These are phyloP conservation scores for Drosophila obscura DNA, from an alignment of 1,140 invertebrate genomes.

Conservation along the genomic window DNA sequence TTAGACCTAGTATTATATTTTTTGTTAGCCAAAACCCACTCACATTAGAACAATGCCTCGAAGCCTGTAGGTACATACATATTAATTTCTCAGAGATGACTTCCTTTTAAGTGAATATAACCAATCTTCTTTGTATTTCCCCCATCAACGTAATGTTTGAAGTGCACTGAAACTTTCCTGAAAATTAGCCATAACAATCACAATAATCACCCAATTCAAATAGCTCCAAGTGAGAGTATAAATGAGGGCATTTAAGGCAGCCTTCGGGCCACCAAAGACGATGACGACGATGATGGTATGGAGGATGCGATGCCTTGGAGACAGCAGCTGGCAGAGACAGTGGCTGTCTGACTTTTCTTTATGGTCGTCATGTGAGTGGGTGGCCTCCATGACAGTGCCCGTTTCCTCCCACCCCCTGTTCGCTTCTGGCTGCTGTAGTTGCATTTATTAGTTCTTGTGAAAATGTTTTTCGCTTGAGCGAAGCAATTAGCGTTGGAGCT, in stretches of 20 bases:
- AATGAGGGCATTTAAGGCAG: constrained; percentile 45
- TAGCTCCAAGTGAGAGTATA: constrained; percentile 14
- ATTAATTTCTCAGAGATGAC: too few relatives aligned
- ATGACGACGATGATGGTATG: constrained; percentile 1
- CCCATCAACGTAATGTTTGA: too few relatives aligned
- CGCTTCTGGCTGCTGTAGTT: constrained; percentile 30
- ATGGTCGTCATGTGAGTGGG: constrained; percentile 46
- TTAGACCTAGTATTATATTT: too few relatives aligned
- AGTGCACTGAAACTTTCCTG: too few relatives aligned
- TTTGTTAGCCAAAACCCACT: too few relatives aligned
- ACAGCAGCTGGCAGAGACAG: constrained; percentile 33
- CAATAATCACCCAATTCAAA: background rate
- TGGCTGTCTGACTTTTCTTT: constrained; percentile 28
- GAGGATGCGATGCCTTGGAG: constrained; percentile 24
- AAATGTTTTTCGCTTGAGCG: constrained; percentile 50
- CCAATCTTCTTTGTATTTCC: too few relatives aligned
- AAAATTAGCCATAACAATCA: too few relatives aligned
- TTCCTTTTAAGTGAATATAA: too few relatives aligned
- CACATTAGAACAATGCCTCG: too few relatives aligned
- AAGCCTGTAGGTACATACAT: too few relatives aligned
- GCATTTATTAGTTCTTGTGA: constrained; percentile 61
- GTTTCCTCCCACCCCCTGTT: too few relatives aligned
- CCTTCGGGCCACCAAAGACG: constrained; percentile 38
- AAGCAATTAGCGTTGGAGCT: constrained; percentile 47
- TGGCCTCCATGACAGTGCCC: background rate